Conservation (phyloP, 30 jellyfish, hydroid and myxozoan species). For the Aurelia sp. region DNA sequence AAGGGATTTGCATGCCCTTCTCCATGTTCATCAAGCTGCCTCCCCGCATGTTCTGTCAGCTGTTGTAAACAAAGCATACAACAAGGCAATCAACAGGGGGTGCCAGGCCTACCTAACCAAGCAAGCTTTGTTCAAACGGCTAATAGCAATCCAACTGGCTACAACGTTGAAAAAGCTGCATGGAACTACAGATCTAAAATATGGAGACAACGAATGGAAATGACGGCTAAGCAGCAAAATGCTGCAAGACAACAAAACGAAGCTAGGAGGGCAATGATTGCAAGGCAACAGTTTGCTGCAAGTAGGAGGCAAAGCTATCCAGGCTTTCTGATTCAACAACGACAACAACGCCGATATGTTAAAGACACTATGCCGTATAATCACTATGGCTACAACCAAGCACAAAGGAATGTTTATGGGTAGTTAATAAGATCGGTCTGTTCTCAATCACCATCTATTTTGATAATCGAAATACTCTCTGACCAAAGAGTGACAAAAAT, state of each 20-base stretch:
- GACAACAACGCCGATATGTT: slow-evolving; percentile 21
- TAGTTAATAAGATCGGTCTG: not conserved
- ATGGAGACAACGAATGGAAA: slow-evolving; percentile 57
- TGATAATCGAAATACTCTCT: no score
- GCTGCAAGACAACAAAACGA: slow-evolving; percentile 9
- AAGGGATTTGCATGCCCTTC: slow-evolving; percentile 70
- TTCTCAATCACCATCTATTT: no score
- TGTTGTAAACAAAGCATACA: slow-evolving; percentile 56
- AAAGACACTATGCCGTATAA: not conserved
- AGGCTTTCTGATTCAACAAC: not conserved
- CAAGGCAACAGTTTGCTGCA: not conserved
- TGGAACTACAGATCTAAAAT: slow-evolving; percentile 70
- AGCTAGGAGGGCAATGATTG: slow-evolving; percentile 20
- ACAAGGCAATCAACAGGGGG: slow-evolving; percentile 21
- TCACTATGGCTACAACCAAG: not conserved
- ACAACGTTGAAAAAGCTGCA: slow-evolving; percentile 68
- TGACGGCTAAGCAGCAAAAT: slow-evolving; percentile 1
- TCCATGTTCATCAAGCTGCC: slow-evolving; percentile 72
- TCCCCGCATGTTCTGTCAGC: slow-evolving; percentile 65
- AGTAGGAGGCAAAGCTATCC: slow-evolving; percentile 11
- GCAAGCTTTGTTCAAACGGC: slow-evolving; percentile 10
- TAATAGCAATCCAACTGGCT: slow-evolving; percentile 2
- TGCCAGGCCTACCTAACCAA: slow-evolving; percentile 24
- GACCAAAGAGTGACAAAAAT: no score
- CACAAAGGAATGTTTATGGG: not conserved